phyloP scores from a whole-genome alignment of 2,113 vertebrate species.

The Plestiodon gilberti region DNA sequence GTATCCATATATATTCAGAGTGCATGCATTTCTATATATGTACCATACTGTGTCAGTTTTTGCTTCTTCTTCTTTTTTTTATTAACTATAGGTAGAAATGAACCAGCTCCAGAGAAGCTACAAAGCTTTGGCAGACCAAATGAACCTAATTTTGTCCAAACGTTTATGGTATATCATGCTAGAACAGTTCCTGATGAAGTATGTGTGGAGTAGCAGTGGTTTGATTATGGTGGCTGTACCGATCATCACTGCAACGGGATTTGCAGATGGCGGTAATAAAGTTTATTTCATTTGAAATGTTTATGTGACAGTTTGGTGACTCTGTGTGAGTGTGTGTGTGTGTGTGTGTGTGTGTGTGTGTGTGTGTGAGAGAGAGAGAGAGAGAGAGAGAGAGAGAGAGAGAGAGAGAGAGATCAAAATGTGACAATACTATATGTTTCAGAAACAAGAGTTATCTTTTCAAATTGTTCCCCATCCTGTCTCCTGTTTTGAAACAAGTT shows the following conservation, averaged over 20 bases:
- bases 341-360: no score
- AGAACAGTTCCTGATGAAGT: slow-evolving; percentile 99
- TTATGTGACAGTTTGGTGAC: slow-evolving; percentile 19
- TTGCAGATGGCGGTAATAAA: slow-evolving; percentile 91
- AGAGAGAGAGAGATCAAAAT: background rate
- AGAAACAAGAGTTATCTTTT: background rate
- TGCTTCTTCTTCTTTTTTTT: slow-evolving; percentile 14
- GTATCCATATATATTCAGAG: background rate
- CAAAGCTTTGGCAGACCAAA: slow-evolving; percentile 90
- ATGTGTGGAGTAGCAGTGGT: slow-evolving; percentile 95
- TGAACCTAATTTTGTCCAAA: slow-evolving; percentile 96
- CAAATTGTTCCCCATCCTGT: no score
- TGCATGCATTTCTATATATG: background rate
- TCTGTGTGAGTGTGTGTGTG: background rate
- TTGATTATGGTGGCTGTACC: slow-evolving; percentile 98
- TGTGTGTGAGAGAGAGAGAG: background rate
- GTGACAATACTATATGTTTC: background rate
- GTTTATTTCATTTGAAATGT: slow-evolving; percentile 42
- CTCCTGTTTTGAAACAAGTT: no score
- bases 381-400: background rate
- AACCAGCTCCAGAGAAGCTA: slow-evolving; percentile 96
- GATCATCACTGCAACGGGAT: slow-evolving; percentile 97
- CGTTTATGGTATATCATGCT: slow-evolving; percentile 99
- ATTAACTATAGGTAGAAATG: slow-evolving; percentile 90
- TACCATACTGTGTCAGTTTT: slow-evolving; percentile 13